These are phyloP conservation scores for Egretta garzetta DNA, from an alignment of 2,113 vertebrate genomes.

Conservation along the genomic window DNA sequence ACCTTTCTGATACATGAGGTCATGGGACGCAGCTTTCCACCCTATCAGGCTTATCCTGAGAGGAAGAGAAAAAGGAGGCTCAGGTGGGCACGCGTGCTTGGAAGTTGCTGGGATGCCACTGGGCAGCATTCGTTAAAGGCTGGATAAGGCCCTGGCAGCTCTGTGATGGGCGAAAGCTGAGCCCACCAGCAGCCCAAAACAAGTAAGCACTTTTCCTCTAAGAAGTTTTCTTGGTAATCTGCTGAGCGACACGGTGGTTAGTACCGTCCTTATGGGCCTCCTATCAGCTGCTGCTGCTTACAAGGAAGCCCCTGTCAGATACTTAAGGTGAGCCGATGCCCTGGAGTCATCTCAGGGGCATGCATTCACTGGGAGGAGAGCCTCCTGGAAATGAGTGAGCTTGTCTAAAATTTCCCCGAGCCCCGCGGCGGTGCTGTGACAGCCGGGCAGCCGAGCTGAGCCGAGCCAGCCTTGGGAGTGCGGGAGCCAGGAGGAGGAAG, in stretches of 20 bases:
- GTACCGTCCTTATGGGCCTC: not conserved
- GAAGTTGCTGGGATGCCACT: not conserved
- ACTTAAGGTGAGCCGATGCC: not conserved
- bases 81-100: rapidly evolving
- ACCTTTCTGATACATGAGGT: rapidly evolving
- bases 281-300: conserved; percentile 22
- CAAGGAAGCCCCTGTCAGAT: conserved; percentile 12
- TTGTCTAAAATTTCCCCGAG: conserved; percentile 25
- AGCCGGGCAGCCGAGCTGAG: conserved; percentile 21
- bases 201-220: conserved; percentile 50
- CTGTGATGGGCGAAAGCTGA: not conserved
- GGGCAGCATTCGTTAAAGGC: not conserved
- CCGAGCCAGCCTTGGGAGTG: not conserved
- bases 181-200: not conserved
- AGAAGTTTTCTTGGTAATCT: conserved; percentile 29
- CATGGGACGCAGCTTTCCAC: not conserved
- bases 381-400: conserved; percentile 13
- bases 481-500: not conserved
- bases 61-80: not conserved
- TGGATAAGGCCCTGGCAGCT: not conserved
- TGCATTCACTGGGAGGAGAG: not conserved
- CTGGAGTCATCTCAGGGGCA: not conserved
- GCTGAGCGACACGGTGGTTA: conserved; percentile 52
- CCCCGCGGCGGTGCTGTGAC: not conserved
- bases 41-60: not conserved